phyloP scores from a whole-genome alignment of 2,888 invertebrate species.

The Lacanobia wlatinum region DNA sequence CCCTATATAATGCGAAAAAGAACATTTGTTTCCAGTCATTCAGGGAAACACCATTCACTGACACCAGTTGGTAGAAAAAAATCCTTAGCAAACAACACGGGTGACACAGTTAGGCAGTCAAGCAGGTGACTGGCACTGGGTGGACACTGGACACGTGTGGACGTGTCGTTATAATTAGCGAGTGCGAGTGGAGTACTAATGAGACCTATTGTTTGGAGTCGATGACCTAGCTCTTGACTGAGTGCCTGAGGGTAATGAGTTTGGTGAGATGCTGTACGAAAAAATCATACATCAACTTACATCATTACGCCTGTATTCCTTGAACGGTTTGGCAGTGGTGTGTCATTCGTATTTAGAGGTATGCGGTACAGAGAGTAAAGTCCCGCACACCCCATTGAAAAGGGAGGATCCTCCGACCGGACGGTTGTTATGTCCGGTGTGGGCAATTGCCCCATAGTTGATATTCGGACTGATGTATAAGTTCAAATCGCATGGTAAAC shows the following conservation, averaged over 20 bases:
- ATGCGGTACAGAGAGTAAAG: too few relatives aligned
- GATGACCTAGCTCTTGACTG: conserved; percentile 52
- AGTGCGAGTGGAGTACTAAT: conserved; percentile 78
- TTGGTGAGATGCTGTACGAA: too few relatives aligned
- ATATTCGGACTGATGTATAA: too few relatives aligned
- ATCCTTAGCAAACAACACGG: conserved; percentile 10
- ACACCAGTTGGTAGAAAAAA: neutral
- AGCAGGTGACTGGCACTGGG: conserved; percentile 33
- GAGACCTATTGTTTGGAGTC: conserved; percentile 76
- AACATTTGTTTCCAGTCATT: neutral
- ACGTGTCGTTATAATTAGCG: conserved; percentile 81
- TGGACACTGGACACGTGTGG: conserved; percentile 42
- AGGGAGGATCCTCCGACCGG: too few relatives aligned
- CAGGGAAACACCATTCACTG: neutral
- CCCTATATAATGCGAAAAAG: neutral
- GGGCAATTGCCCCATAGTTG: too few relatives aligned
- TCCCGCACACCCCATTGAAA: too few relatives aligned
- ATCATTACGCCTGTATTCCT: too few relatives aligned
- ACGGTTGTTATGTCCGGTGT: too few relatives aligned
- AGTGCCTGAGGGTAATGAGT: neutral
- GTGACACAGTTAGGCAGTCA: conserved; percentile 38
- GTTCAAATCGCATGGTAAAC: too few relatives aligned
- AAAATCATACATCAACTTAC: too few relatives aligned
- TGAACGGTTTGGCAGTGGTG: too few relatives aligned
- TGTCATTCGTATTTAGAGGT: too few relatives aligned